A percentile compares a stretch with the other conserved stretches of the same genome.
Conservation (phyloP, 2,797 vertebrate species). For the Gymnothorax javanicus region DNA sequence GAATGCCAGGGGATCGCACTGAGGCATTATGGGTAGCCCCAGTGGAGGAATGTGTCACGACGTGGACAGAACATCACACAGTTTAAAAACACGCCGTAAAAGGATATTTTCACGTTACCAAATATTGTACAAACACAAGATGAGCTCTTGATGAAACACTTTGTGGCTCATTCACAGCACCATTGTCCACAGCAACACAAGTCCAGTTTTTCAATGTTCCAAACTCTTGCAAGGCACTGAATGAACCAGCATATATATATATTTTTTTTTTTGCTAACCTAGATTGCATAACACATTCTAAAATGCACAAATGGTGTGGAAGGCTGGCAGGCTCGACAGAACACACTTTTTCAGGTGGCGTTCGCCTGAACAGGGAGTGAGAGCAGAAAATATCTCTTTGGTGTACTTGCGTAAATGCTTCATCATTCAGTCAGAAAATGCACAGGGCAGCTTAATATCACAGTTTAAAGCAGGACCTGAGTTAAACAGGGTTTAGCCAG, state of each 20-base stretch:
- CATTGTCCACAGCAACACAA: neutral
- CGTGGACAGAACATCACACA: neutral
- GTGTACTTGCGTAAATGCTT: neutral
- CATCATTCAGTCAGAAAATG: neutral
- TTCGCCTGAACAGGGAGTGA: neutral
- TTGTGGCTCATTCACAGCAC: neutral
- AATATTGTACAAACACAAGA: neutral
- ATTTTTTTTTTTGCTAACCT: neutral
- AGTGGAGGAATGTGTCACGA: neutral
- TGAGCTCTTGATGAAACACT: neutral
- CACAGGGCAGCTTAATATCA: neutral
- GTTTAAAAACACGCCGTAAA: neutral
- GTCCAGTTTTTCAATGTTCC: neutral
- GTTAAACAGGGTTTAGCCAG: neutral
- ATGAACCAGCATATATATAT: neutral
- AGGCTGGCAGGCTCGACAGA: constrained; percentile 6
- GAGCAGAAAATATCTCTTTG: neutral
- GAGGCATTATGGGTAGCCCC: neutral
- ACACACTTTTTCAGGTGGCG: neutral
- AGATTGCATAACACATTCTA: neutral
- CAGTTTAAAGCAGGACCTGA: neutral
- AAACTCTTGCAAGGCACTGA: constrained; percentile 10
- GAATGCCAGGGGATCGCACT: neutral
- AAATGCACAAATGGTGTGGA: constrained; percentile 5
- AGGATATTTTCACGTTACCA: neutral